Conservation (phyloP, 2,113 vertebrate genomes). For the Callipepla squamata region DNA sequence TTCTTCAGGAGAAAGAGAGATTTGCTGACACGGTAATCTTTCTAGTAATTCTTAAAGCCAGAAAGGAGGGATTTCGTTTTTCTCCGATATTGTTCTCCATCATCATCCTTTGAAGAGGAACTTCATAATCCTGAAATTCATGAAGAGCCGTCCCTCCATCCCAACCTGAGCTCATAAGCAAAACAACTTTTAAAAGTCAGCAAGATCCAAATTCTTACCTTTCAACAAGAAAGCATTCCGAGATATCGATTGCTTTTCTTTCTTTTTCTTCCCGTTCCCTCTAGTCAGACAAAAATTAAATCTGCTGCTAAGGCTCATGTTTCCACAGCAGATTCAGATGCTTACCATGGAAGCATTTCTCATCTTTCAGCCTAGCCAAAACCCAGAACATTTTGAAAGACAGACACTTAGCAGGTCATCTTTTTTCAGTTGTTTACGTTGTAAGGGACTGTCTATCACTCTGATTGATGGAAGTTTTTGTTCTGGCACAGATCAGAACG, state of each 20-base stretch:
- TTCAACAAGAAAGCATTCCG: neutral
- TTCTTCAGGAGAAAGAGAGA: neutral
- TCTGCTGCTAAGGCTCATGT: neutral
- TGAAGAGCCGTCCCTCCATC: neutral
- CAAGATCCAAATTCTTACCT: neutral
- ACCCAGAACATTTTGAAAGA: neutral
- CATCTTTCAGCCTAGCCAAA: neutral
- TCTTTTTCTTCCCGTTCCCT: neutral
- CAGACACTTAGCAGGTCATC: neutral
- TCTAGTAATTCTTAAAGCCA: neutral
- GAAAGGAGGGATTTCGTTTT: neutral
- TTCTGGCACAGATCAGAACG: neutral
- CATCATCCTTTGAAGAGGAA: conserved; percentile 17
- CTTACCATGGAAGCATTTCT: neutral
- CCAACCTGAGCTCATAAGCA: neutral
- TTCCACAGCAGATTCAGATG: neutral
- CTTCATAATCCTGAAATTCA: neutral
- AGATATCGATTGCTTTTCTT: neutral
- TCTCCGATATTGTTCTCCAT: neutral
- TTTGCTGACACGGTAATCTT: neutral
- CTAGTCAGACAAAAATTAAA: neutral
- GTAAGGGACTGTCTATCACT: neutral
- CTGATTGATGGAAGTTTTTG: neutral
- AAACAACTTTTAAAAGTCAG: neutral
- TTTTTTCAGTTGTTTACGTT: neutral